Evolutionary conservation across 2,888 invertebrate genomes (phyloP).

Genomic region (Cheiracanthium punctorium): DNA sequence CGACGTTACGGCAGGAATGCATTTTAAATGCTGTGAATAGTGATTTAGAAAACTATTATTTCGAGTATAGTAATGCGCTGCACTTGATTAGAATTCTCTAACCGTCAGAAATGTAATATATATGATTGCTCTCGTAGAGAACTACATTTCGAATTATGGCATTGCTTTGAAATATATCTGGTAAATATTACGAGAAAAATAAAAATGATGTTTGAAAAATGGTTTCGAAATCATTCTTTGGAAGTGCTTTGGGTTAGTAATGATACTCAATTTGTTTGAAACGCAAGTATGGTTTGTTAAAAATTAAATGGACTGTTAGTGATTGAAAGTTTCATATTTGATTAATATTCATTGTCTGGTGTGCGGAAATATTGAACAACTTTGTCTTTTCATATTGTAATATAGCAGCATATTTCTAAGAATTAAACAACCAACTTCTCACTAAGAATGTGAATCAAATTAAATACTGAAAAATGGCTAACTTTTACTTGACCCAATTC

Average conservation of each 20-base stretch:
- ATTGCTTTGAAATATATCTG: not conserved
- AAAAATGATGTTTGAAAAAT: not conserved
- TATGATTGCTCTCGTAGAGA: not conserved
- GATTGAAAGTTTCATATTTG: too few species aligned
- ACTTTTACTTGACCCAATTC: too few species aligned
- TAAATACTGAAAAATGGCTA: too few species aligned
- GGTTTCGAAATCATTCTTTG: not conserved
- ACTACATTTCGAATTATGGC: not conserved
- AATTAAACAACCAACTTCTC: too few species aligned
- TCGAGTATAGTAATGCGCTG: not conserved
- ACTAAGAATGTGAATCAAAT: too few species aligned
- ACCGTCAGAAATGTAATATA: slow-evolving; percentile 5
- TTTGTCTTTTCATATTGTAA: too few species aligned
- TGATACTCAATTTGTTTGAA: too few species aligned
- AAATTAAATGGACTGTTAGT: too few species aligned
- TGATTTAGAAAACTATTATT: slow-evolving; percentile 13
- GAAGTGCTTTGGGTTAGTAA: not conserved
- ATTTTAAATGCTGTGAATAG: not conserved
- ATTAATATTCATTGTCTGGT: too few species aligned
- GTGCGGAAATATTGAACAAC: too few species aligned
- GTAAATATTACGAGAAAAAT: not conserved
- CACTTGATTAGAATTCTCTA: slow-evolving; percentile 12
- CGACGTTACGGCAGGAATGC: not conserved
- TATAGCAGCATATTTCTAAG: too few species aligned
- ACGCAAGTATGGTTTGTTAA: too few species aligned